A percentile compares a stretch with the other conserved stretches of the same genome.
phyloP scores from a whole-genome alignment of 2,113 vertebrate species.

The Coptodon bakossiorum region DNA sequence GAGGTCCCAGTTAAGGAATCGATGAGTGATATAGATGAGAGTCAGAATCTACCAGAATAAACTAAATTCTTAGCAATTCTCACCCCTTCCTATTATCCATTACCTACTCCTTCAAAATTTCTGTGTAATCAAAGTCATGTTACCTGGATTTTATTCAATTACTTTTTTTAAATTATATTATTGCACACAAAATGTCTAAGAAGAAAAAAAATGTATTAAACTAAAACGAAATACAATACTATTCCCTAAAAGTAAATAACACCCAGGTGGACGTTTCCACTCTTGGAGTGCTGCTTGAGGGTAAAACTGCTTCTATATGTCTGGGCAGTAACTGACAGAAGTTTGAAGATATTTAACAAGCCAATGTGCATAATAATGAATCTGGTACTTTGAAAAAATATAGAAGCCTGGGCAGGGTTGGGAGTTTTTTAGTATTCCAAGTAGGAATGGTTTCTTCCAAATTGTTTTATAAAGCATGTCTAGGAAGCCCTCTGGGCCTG shows the following conservation, averaged over 20 bases:
- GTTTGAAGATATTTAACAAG: not conserved
- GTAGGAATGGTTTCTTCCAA: not conserved
- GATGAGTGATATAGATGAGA: not conserved
- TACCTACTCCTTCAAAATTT: not conserved
- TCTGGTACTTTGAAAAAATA: not conserved
- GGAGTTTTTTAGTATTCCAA: not conserved
- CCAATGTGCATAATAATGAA: not conserved
- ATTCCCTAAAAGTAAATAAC: not conserved
- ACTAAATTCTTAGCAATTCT: not conserved
- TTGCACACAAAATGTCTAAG: not conserved
- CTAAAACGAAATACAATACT: not conserved
- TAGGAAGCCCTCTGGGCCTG: rapidly evolving
- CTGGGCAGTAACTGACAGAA: not conserved
- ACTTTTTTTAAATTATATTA: rapidly evolving
- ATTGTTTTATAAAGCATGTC: not conserved
- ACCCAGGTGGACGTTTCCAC: not conserved
- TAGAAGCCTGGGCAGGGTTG: not conserved
- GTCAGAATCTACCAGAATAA: not conserved
- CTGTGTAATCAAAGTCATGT: not conserved
- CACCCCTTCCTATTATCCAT: not conserved
- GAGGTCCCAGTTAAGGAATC: not conserved
- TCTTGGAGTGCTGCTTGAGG: not conserved
- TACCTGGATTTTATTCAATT: not conserved
- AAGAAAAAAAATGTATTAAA: not conserved
- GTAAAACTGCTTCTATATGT: not conserved